A percentile compares a stretch with the other conserved stretches of the same genome.
Evolutionary conservation across 2,888 invertebrate genomes (phyloP).

Genomic region (Dicranocentrus wangi): DNA sequence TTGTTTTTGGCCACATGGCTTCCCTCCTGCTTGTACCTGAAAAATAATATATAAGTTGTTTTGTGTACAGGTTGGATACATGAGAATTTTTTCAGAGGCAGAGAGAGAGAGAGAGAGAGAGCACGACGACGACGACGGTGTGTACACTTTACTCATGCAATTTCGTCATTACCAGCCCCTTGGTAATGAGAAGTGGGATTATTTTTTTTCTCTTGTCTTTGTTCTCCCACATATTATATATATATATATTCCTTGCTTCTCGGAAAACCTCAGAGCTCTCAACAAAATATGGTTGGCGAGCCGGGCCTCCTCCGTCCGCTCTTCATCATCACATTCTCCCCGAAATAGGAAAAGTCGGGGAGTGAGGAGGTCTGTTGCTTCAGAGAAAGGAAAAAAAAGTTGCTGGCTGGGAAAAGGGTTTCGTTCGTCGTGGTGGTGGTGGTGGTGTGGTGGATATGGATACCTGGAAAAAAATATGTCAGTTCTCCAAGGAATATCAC

Average conservation of each 20-base stretch:
- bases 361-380: not conserved
- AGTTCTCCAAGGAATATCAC: conserved; percentile 49
- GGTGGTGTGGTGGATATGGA: not conserved
- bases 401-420: too few relatives aligned
- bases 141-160: conserved; percentile 70
- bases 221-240: too few relatives aligned
- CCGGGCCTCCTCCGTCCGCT: too few relatives aligned
- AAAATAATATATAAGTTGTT: not conserved
- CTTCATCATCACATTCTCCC: conserved; percentile 4
- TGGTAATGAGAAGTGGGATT: conserved; percentile 68
- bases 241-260: too few relatives aligned
- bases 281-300: too few relatives aligned
- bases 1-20: not conserved
- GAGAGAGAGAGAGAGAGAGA: not conserved
- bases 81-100: not conserved
- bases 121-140: too few relatives aligned
- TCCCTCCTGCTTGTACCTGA: not conserved
- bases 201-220: conserved; percentile 54
- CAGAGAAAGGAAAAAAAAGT: too few relatives aligned
- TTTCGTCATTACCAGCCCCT: conserved; percentile 71
- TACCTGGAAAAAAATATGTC: conserved; percentile 34
- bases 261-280: too few relatives aligned
- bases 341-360: not conserved
- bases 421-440: too few relatives aligned
- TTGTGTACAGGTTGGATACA: not conserved